A percentile compares a stretch with the other conserved stretches of the same genome.
Conservation (phyloP, 2,797 vertebrate genomes). For the Heteromormyrus szaboi region DNA sequence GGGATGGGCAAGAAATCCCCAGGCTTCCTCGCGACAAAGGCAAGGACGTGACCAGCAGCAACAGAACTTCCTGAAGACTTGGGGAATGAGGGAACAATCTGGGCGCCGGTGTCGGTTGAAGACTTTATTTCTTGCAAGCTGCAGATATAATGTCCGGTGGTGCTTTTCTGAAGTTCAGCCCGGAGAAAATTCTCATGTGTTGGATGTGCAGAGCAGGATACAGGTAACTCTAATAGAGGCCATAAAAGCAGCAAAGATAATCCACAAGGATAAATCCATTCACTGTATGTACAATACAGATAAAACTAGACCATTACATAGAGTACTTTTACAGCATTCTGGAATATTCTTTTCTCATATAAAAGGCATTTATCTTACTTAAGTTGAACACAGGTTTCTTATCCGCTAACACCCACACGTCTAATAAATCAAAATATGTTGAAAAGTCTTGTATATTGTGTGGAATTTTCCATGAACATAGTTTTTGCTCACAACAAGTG, state of each 20-base stretch:
- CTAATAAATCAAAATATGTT: not conserved
- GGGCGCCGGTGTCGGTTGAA: not conserved
- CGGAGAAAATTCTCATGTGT: not conserved
- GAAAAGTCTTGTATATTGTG: not conserved
- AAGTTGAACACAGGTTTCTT: not conserved
- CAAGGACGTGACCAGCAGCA: not conserved
- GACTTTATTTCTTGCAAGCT: not conserved
- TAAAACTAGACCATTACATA: not conserved
- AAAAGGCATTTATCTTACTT: not conserved
- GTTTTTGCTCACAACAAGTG: not conserved
- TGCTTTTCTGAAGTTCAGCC: not conserved
- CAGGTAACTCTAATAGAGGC: not conserved
- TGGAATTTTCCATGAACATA: not conserved
- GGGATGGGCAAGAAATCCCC: constrained; percentile 9
- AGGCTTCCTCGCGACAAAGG: constrained; percentile 10
- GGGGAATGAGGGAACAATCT: not conserved
- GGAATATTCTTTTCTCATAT: constrained; percentile 2
- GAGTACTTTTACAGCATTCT: not conserved
- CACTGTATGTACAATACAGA: not conserved
- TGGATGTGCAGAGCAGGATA: not conserved
- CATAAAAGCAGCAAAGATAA: not conserved
- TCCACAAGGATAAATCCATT: not conserved
- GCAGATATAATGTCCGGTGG: not conserved
- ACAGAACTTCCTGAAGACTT: not conserved
- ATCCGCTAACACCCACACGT: not conserved